Percentiles rank a stretch among this genome's conserved stretches.
phyloP scores from a whole-genome alignment of 2,797 vertebrate genomes.

The Gallinago solitaria region DNA sequence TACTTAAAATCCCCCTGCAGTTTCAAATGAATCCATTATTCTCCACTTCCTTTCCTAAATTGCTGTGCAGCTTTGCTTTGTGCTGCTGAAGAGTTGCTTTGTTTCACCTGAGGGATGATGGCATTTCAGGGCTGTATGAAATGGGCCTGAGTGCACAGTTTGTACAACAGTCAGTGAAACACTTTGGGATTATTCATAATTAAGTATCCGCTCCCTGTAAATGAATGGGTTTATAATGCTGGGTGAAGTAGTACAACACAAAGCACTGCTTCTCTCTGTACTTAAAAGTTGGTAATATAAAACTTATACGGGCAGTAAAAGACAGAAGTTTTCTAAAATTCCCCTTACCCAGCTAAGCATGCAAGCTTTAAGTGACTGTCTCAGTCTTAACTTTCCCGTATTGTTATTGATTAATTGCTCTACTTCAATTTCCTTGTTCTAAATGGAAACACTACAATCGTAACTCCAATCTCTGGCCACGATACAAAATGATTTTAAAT shows the following conservation, averaged over 20 bases:
- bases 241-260: conserved; percentile 7
- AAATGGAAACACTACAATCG: conserved; percentile 31
- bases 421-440: conserved; percentile 52
- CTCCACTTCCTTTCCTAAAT: conserved; percentile 60
- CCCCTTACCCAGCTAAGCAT: conserved; percentile 19
- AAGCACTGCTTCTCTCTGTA: background rate
- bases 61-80: conserved; percentile 49
- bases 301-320: conserved; percentile 36
- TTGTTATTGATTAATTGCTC: conserved; percentile 59
- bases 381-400: conserved; percentile 36
- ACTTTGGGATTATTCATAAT: conserved; percentile 28
- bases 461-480: conserved; percentile 18
- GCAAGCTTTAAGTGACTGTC: conserved; percentile 3
- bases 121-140: conserved; percentile 42
- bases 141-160: conserved; percentile 10
- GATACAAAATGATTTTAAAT: conserved; percentile 36
- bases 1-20: conserved; percentile 63
- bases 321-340: conserved; percentile 32
- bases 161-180: conserved; percentile 5
- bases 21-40: conserved; percentile 64
- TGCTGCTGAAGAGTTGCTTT: conserved; percentile 56
- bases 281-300: background rate
- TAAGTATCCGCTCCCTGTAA: conserved; percentile 21
- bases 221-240: background rate
- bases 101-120: conserved; percentile 68